Base-by-base conservation (phyloP, 2,888 invertebrate genomes). In the Papilio gigon region DNA sequence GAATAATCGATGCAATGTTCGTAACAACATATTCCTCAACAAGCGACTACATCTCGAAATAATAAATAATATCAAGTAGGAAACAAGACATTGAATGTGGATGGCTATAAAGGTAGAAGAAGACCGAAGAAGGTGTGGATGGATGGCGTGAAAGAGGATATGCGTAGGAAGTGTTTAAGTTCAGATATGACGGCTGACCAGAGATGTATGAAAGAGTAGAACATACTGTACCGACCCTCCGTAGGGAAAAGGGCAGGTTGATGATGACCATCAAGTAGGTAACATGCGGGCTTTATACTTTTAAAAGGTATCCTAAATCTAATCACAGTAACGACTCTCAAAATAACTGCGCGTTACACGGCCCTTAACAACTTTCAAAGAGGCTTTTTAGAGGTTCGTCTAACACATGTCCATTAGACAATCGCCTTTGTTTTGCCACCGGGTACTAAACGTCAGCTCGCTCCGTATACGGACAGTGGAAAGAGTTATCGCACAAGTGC, bases 381-480 rank as follows among this genome's bases (percentile, higher is more conserved):
- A 64, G 53, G 53, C 64, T 64, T 53, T 64, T 64, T 64, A 64
- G 64, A 53, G 17, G 53, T 64, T 27, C 40, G 14, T 64, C 25
- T 37, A 35, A 62, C 33, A 66, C 33, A 63, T 22, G 44, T 63
- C 56, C 63, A 63, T 68, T 68, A 68, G 68, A 64, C 63, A 68
- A 64, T 64, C 63, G 44, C 59, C 68, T 59, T 68, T 68, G 68
- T 68, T 59, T 68, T 68, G 63, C 58, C 58, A 64, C 35, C 47
- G 47, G 27, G 47, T 35, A 58, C 58, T 63, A 68, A 68, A 59
- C 44, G 68, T 68, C 63, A 58, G 44, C 27, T 63, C 47, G 42
- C 42, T 63, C 17, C 59, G 33, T 64, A 47, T 63, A 47, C 56
- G 37, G 44, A 44, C 30, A 63, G 47, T 42, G 67, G 20, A 42